A percentile compares a stretch with the other conserved stretches of the same genome.
Evolutionary conservation across 2,797 vertebrate genomes (phyloP).

Genomic region (Anolis apletophallus): DNA sequence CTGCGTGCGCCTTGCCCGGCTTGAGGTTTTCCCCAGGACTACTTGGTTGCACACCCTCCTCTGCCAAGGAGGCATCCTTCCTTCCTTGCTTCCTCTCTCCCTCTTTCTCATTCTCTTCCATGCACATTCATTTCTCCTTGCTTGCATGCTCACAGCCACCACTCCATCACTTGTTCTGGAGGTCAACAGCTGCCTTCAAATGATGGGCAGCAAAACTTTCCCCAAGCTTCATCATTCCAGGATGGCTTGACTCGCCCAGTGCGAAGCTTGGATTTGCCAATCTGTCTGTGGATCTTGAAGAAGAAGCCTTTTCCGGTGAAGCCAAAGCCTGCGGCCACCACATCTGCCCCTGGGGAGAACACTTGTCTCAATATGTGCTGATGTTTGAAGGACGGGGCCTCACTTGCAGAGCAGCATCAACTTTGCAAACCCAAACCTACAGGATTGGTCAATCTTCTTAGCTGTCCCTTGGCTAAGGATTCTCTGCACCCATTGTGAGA

Average conservation of each 20-base stretch:
- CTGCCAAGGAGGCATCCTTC: not conserved
- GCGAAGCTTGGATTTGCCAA: not conserved
- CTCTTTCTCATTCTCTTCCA: not conserved
- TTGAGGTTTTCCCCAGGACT: not conserved
- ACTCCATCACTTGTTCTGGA: not conserved
- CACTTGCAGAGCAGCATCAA: no score
- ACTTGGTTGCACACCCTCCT: fast-evolving
- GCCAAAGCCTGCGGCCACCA: not conserved
- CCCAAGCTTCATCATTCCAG: not conserved
- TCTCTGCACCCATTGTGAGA: not conserved
- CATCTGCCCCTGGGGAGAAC: not conserved
- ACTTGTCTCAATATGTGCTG: fast-evolving
- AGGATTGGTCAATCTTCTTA: not conserved
- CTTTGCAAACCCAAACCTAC: fast-evolving
- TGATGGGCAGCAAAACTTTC: conserved; percentile 57
- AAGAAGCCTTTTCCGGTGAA: not conserved
- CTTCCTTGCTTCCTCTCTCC: not conserved
- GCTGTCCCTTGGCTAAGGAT: fast-evolving
- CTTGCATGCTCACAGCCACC: not conserved
- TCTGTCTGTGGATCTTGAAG: not conserved
- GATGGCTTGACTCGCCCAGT: not conserved
- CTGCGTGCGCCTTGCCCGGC: not conserved
- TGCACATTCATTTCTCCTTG: not conserved
- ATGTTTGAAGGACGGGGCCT: not conserved
- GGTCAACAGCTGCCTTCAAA: not conserved